phyloP scores from a whole-genome alignment of 1,140 invertebrate species.

The Heliconius congener region DNA sequence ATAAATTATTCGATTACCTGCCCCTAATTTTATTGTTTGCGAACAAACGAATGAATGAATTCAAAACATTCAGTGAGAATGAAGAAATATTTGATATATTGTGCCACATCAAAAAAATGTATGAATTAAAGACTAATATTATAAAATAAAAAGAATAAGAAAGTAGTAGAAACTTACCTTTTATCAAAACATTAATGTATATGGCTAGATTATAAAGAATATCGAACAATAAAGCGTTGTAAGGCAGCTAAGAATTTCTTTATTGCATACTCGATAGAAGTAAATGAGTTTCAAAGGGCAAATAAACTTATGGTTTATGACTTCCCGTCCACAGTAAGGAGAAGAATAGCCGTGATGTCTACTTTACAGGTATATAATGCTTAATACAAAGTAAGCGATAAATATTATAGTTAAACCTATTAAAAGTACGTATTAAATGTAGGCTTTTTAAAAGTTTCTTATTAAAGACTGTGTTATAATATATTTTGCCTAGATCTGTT shows the following conservation, averaged over 20 bases:
- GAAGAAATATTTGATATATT: no score
- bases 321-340: conserved; percentile 16
- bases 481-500: no score
- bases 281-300: conserved; percentile 2
- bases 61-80: no score
- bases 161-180: background rate
- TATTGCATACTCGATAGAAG: conserved; percentile 4
- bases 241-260: background rate
- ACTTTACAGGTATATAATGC: background rate
- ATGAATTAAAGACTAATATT: no score
- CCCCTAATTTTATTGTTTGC: no score
- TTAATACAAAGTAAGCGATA: background rate
- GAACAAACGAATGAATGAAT: no score
- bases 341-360: background rate
- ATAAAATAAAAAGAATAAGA: background rate
- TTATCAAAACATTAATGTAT: background rate
- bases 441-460: no score
- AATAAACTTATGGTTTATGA: conserved; percentile 19
- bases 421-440: no score
- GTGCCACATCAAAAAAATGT: no score
- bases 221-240: background rate
- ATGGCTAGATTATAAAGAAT: background rate
- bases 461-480: no score
- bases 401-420: background rate
- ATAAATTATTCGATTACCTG: no score